Conservation (phyloP, 2,113 vertebrate species). For the Paralichthys olivaceus region DNA sequence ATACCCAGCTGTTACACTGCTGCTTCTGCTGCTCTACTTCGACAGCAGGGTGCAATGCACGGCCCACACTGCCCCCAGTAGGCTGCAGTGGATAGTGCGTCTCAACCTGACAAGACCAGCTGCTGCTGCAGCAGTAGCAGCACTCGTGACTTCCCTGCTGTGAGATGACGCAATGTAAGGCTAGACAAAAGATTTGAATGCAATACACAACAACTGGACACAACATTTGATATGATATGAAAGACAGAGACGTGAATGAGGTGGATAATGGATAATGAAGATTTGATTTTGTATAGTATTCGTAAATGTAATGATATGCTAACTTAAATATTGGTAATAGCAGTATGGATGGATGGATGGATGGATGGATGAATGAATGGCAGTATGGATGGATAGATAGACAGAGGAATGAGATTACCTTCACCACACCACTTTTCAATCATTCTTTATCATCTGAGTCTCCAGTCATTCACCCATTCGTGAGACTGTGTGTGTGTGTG, state of each 20-base stretch:
- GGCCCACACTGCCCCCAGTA: conserved; percentile 66
- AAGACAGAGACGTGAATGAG: not conserved
- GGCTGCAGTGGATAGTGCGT: conserved; percentile 47
- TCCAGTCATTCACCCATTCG: not conserved
- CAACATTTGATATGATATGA: not conserved
- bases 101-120: conserved; percentile 42
- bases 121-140: conserved; percentile 56
- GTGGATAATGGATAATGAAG: not conserved
- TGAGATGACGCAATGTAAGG: conserved; percentile 69
- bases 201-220: conserved; percentile 9
- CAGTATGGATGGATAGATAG: conserved; percentile 5
- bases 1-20: conserved; percentile 40
- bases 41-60: conserved; percentile 17
- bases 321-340: too few relatives aligned
- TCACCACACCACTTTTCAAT: not conserved
- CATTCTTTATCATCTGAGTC: not conserved
- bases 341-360: not conserved
- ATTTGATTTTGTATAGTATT: too few relatives aligned
- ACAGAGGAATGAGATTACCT: not conserved
- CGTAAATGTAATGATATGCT: not conserved
- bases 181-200: conserved; percentile 44
- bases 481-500: not conserved
- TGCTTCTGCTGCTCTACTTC: conserved; percentile 57
- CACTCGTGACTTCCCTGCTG: conserved; percentile 72
- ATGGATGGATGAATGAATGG: not conserved